These are phyloP conservation scores for Cyrtonyx montezumae DNA, from an alignment of 2,113 vertebrate genomes.

Conservation along the genomic window DNA sequence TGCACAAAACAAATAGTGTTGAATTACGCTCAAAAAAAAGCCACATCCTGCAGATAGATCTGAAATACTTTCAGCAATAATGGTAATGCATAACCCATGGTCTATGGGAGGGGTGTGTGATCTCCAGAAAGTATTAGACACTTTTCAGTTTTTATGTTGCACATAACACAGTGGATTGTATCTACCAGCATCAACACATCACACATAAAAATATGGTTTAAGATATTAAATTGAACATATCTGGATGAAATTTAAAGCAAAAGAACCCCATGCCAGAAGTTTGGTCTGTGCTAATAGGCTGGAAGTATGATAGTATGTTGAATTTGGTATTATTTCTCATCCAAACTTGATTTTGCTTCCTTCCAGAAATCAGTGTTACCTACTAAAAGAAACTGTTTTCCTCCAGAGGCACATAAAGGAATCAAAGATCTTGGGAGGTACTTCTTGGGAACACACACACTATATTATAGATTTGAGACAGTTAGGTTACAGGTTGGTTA, in stretches of 20 bases:
- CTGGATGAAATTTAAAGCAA: too few relatives aligned
- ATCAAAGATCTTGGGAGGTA: not conserved
- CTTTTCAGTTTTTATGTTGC: not conserved
- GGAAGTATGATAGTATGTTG: not conserved
- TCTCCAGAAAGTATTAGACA: not conserved
- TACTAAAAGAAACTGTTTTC: not conserved
- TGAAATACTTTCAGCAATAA: not conserved
- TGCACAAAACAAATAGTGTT: not conserved
- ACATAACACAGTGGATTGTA: not conserved
- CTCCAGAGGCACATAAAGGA: not conserved
- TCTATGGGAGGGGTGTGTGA: not conserved
- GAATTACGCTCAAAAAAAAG: not conserved
- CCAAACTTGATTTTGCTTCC: not conserved
- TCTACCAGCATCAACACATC: not conserved
- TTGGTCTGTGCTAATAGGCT: not conserved
- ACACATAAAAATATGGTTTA: not conserved
- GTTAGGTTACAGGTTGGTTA: not conserved
- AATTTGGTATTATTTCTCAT: not conserved
- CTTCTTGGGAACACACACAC: not conserved
- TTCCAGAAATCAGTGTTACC: not conserved
- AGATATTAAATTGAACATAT: too few relatives aligned
- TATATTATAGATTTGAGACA: not conserved
- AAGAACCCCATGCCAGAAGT: not conserved
- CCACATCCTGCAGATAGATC: not conserved
- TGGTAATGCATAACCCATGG: rapidly evolving